These are phyloP conservation scores for Jordanella pulchra DNA, from an alignment of 2,797 vertebrate species.

Conservation along the genomic window DNA sequence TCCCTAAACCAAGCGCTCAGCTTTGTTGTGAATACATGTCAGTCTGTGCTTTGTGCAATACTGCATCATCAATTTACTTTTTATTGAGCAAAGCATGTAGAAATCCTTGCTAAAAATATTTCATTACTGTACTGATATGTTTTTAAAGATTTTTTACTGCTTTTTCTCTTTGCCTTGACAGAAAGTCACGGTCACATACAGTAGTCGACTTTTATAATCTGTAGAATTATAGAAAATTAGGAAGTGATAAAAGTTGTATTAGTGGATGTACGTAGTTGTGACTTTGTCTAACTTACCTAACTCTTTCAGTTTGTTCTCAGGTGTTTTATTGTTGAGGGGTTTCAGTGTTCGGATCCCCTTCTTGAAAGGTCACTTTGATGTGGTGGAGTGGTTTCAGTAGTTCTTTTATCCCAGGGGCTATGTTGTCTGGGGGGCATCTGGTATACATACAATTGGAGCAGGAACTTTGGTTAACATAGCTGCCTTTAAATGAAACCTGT, in stretches of 20 bases:
- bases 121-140: constrained; percentile 35
- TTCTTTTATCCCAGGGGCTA: too few relatives aligned
- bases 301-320: neutral
- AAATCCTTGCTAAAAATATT: constrained; percentile 25
- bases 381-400: too few relatives aligned
- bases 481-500: too few relatives aligned
- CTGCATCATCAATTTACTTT: constrained; percentile 63
- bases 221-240: neutral
- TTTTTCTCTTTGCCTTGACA: neutral
- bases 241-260: neutral
- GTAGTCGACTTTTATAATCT: neutral
- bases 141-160: constrained; percentile 33
- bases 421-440: too few relatives aligned
- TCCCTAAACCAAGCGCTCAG: constrained; percentile 12
- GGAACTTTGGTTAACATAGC: too few relatives aligned
- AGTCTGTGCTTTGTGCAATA: constrained; percentile 33
- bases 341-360: too few relatives aligned
- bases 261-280: neutral
- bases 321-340: neutral
- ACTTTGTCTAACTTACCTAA: neutral
- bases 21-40: constrained; percentile 23
- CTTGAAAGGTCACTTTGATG: too few relatives aligned
- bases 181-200: neutral
- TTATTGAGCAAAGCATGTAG: constrained; percentile 48
- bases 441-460: too few relatives aligned